phyloP scores from a whole-genome alignment of 2,797 vertebrate genomes.

The Hafferia zeledoni region DNA sequence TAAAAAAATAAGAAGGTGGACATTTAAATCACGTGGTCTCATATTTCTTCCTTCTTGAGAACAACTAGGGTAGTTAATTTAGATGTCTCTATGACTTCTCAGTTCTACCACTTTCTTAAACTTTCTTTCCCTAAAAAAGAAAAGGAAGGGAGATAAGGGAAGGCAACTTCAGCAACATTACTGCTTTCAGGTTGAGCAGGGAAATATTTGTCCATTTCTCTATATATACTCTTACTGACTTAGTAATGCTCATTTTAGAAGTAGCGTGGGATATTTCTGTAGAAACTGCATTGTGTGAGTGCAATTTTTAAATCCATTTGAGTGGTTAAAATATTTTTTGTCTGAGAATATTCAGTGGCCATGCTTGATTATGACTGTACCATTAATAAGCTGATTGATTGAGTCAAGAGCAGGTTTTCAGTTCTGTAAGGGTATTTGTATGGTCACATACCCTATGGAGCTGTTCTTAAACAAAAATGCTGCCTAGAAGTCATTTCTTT shows the following conservation, averaged over 20 bases:
- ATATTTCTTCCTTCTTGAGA: neutral
- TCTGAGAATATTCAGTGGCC: neutral
- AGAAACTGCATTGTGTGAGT: neutral
- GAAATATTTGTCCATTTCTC: neutral
- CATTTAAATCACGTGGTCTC: neutral
- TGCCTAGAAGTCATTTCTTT: neutral
- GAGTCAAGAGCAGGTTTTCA: neutral
- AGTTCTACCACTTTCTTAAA: neutral
- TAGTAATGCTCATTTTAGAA: neutral
- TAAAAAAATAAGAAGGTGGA: neutral
- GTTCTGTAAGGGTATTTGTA: neutral
- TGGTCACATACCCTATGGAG: neutral
- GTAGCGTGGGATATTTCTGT: neutral
- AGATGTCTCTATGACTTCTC: neutral
- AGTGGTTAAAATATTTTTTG: neutral
- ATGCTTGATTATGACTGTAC: fast-evolving
- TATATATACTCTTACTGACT: neutral
- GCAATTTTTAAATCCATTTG: neutral
- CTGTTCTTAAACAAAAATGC: neutral
- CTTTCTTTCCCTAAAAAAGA: neutral
- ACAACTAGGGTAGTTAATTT: neutral
- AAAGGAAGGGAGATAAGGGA: neutral
- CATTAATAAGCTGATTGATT: neutral
- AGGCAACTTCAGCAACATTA: neutral
- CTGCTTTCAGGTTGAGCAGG: neutral